Conservation (phyloP, 2,113 vertebrate species). For the Ammodytes marinus region DNA sequence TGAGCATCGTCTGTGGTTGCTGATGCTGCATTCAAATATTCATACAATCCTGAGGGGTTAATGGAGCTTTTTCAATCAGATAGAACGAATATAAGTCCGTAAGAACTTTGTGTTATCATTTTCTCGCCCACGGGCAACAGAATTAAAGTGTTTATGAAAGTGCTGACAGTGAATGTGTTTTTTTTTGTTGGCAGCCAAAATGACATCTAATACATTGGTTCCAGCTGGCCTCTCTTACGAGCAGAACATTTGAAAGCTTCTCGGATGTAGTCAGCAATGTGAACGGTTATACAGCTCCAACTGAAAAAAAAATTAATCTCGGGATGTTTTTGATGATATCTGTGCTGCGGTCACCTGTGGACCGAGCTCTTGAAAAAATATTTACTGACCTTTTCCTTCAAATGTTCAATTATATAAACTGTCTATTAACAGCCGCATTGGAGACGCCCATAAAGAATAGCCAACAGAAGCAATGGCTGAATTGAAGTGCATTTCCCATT, state of each 20-base stretch:
- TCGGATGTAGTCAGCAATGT: conserved; percentile 30
- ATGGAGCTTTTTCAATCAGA: conserved; percentile 16
- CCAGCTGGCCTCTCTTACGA: conserved; percentile 48
- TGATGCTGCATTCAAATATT: conserved; percentile 29
- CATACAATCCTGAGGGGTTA: conserved; percentile 8
- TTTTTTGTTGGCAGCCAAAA: conserved; percentile 28
- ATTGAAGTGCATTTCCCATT: conserved; percentile 60
- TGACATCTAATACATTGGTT: conserved; percentile 40
- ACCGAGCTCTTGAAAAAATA: conserved; percentile 26
- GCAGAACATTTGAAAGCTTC: conserved; percentile 42
- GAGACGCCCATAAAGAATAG: conserved; percentile 35
- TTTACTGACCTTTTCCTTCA: conserved; percentile 54
- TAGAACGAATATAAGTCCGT: not conserved
- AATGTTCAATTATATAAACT: conserved; percentile 33
- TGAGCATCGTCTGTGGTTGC: not conserved
- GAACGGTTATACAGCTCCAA: conserved; percentile 18
- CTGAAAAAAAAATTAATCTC: conserved; percentile 45
- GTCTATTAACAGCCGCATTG: conserved; percentile 29
- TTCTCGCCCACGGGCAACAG: conserved; percentile 26
- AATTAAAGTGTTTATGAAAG: conserved; percentile 39
- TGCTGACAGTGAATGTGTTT: conserved; percentile 44
- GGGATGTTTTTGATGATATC: conserved; percentile 48
- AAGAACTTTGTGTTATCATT: conserved; percentile 34
- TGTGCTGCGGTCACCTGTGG: conserved; percentile 23
- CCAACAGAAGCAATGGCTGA: conserved; percentile 46